Evolutionary conservation across 2,797 vertebrate species (phyloP), one percentile per base, ranked within the genome.

Genomic region (Anabas testudineus): DNA sequence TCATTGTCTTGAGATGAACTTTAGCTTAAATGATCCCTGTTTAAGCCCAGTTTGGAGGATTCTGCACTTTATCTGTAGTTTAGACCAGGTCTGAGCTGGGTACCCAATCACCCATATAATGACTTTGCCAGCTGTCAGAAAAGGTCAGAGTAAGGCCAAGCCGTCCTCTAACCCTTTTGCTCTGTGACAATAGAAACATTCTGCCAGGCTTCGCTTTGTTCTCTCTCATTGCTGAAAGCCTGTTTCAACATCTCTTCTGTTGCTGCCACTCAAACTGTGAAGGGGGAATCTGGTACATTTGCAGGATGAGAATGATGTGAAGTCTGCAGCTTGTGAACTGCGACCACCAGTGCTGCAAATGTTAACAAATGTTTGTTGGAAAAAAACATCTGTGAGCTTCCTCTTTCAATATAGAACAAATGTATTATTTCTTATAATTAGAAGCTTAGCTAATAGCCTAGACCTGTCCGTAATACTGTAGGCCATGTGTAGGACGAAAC

Each of bases 71-170:
- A 73, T 70, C 76, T 64, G 49, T 39, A 72, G 47, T 47, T 18
- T 52, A 71, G 53, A 57, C 69, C 57, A 60, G 67, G 63, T 62
- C 63, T 73, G 57, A 75, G 73, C 65, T 30, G 71, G 72, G 66
- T 82, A 84, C 62, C 78, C 75, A 59, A 45, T 73, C 71, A 53
- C 76, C 72, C 74, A 49, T 46, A 37, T 84, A 78, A 88, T 84
- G 81, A 32, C 60, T 88, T 84, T 67, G 55, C 68, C 82, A 87
- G 87, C 84, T 85, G 80, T 76, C 59, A 1, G 57, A 59, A 26
- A 60, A 68, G 86, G 80, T 86, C 84, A 86, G 51, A 57, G 52
- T 3, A n/a, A 65, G 83, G 81, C 80, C 70, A 59, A 15, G 49
- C 67, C 73, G 71, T 43, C 78, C 24, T 48, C 63, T 55, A 18